Percentiles rank a stretch among this genome's conserved stretches.
These are phyloP conservation scores for Cephus spinipes DNA, from an alignment of 2,888 invertebrate genomes.

Conservation along the genomic window DNA sequence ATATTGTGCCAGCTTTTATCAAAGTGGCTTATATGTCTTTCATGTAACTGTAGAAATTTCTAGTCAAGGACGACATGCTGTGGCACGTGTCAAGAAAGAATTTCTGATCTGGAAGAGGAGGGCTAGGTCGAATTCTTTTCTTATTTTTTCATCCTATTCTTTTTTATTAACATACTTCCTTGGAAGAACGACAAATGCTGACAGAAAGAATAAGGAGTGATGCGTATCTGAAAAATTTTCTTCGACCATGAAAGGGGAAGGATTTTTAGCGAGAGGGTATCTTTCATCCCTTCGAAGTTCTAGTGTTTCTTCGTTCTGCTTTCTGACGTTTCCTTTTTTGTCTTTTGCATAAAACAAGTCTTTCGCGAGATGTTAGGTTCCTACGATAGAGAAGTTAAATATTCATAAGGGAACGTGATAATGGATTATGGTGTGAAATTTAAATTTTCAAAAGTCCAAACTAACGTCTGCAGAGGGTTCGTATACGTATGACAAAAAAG, in stretches of 20 bases:
- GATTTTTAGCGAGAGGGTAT: background rate
- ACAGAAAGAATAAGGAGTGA: background rate
- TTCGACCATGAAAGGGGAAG: background rate
- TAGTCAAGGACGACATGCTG: background rate
- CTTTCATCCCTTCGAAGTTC: background rate
- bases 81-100: background rate
- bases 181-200: background rate
- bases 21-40: background rate
- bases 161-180: conserved; percentile 2
- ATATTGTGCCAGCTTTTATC: background rate
- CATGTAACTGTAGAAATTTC: background rate
- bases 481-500: too few relatives aligned
- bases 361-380: background rate
- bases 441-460: background rate
- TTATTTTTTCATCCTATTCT: background rate
- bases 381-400: background rate
- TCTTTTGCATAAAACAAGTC: background rate
- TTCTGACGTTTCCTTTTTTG: background rate
- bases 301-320: background rate
- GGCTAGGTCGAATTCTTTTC: background rate
- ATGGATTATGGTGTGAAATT: background rate
- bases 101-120: background rate
- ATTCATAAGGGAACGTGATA: background rate
- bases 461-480: background rate
- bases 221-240: background rate